Conservation (phyloP, 2,113 vertebrate genomes). For the Chaenocephalus aceratus region DNA sequence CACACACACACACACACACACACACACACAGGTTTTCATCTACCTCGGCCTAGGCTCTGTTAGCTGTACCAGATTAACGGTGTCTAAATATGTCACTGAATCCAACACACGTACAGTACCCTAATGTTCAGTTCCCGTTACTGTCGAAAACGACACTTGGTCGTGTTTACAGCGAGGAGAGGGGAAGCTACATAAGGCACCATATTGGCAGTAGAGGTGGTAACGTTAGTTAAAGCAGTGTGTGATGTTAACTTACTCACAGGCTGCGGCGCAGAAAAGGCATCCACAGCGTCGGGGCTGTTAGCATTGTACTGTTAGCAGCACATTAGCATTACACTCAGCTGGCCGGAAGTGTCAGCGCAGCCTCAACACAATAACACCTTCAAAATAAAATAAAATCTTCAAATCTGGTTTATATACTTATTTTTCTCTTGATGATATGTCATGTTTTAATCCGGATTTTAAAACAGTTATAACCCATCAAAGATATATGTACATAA, state of each 20-base stretch:
- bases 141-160: not conserved
- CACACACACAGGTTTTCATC: not conserved
- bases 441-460: no score
- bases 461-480: not conserved
- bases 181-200: not conserved
- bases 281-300: not conserved
- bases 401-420: not conserved
- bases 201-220: not conserved
- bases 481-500: not conserved
- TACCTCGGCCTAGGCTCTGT: slow-evolving; percentile 41
- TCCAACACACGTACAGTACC: not conserved
- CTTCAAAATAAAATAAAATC: slow-evolving; percentile 24
- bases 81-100: not conserved
- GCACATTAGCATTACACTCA: slow-evolving; percentile 5
- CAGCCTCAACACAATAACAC: rapidly evolving
- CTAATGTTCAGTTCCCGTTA: not conserved
- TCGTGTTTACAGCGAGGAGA: slow-evolving; percentile 16
- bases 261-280: not conserved
- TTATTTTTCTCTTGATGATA: not conserved
- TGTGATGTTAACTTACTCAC: slow-evolving; percentile 27
- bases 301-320: slow-evolving; percentile 28
- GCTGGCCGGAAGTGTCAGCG: slow-evolving; percentile 36
- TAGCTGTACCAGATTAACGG: not conserved
- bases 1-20: no score
- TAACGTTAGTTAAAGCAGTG: not conserved